These are phyloP conservation scores for Eupithecia subumbrata DNA, from an alignment of 2,888 invertebrate genomes.

Conservation along the genomic window DNA sequence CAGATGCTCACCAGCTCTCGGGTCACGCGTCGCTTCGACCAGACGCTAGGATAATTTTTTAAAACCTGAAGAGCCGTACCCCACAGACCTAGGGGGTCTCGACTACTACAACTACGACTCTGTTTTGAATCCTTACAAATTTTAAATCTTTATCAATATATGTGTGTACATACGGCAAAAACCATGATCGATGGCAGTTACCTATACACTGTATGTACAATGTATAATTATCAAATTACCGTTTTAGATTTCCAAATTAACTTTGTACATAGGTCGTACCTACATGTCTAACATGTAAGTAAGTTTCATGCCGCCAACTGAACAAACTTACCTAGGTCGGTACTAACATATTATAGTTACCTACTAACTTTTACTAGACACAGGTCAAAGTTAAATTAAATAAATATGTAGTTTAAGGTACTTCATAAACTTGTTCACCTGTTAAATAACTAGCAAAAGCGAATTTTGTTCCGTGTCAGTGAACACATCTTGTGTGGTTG, in stretches of 20 bases:
- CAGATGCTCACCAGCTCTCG: too few species aligned
- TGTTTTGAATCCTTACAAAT: too few species aligned
- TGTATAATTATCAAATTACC: too few species aligned
- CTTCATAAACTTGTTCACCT: constrained; percentile 8
- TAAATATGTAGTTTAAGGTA: neutral
- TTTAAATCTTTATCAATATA: too few species aligned
- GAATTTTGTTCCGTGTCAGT: constrained; percentile 18
- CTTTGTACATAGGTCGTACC: neutral
- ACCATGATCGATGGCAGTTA: too few species aligned
- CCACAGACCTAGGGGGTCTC: too few species aligned
- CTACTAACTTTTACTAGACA: neutral
- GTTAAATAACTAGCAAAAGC: constrained; percentile 20
- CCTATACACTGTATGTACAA: too few species aligned
- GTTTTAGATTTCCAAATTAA: neutral
- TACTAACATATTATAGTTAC: neutral
- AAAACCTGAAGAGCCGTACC: too few species aligned
- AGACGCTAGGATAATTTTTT: too few species aligned
- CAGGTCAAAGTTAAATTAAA: neutral
- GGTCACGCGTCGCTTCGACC: too few species aligned
- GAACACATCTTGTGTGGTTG: neutral
- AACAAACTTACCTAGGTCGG: neutral
- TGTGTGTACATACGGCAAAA: too few species aligned
- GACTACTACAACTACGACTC: too few species aligned
- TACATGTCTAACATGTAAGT: neutral
- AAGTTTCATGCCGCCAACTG: neutral